phyloP scores from a whole-genome alignment of 2,888 invertebrate genomes.

The Andrena haemorrhoa region DNA sequence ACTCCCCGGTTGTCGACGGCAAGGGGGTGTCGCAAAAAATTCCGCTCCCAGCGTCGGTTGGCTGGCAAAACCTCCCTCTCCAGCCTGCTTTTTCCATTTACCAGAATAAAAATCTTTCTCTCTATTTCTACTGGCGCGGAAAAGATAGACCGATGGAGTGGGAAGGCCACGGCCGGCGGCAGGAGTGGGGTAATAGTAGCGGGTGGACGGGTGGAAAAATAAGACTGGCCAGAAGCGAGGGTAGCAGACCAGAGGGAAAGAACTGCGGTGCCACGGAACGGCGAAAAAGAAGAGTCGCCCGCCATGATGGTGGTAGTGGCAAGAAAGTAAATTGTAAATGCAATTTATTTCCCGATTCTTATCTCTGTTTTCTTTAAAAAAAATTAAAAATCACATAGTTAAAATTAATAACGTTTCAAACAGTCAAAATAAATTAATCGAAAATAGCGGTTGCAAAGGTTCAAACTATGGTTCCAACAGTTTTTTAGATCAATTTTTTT shows the following conservation, averaged over 20 bases:
- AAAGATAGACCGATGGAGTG: slow-evolving; percentile 49
- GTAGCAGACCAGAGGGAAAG: slow-evolving; percentile 60
- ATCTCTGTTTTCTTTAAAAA: not conserved
- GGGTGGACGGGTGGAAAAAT: slow-evolving; percentile 68
- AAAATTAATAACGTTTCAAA: not conserved
- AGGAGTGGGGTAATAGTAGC: slow-evolving; percentile 24
- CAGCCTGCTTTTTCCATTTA: slow-evolving; percentile 75
- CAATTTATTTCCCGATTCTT: slow-evolving; percentile 2
- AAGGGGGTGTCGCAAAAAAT: slow-evolving; percentile 71
- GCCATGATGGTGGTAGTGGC: slow-evolving; percentile 49
- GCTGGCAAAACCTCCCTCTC: slow-evolving; percentile 76
- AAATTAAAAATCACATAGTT: not conserved
- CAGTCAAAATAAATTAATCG: not conserved
- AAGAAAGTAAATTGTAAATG: slow-evolving; percentile 48
- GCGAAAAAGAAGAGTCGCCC: slow-evolving; percentile 59
- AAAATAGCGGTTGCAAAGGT: not conserved
- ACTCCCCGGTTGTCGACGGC: slow-evolving; percentile 45
- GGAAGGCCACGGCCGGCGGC: slow-evolving; percentile 24
- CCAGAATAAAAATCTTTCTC: slow-evolving; percentile 77
- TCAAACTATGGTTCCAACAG: not conserved
- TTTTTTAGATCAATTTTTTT: not conserved
- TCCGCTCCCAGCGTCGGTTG: slow-evolving; percentile 77
- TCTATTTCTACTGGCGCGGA: slow-evolving; percentile 66
- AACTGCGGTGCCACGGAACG: slow-evolving; percentile 49
- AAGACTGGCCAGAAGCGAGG: slow-evolving; percentile 67